A percentile compares a stretch with the other conserved stretches of the same genome.
Conservation (phyloP, 2,113 vertebrate species). For the Polyodon spathula region DNA sequence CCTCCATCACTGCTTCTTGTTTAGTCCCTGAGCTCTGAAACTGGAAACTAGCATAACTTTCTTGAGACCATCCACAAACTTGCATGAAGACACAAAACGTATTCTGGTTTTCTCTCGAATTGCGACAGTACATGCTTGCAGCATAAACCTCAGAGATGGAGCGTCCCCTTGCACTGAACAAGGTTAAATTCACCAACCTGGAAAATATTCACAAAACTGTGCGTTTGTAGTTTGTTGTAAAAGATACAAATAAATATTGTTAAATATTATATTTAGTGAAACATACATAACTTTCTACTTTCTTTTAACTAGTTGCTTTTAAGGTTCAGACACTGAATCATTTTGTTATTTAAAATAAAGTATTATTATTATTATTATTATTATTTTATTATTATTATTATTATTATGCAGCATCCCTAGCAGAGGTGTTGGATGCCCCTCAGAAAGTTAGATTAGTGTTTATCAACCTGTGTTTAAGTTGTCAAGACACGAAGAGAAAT, state of each 20-base stretch:
- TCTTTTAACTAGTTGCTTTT: too few species aligned
- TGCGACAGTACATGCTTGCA: conserved; percentile 3
- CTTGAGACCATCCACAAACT: neutral
- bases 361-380: neutral
- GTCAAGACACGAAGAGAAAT: neutral
- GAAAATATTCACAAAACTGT: neutral
- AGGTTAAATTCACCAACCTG: neutral
- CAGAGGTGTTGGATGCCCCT: neutral
- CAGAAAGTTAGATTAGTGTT: neutral
- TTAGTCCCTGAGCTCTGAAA: neutral
- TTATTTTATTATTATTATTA: too few species aligned
- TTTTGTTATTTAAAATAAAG: neutral
- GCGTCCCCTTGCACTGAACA: neutral
- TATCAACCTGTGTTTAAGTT: neutral
- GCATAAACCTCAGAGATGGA: neutral
- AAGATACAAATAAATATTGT: too few species aligned
- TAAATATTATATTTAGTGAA: too few species aligned
- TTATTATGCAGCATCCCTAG: neutral
- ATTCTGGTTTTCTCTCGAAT: conserved; percentile 27
- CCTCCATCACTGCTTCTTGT: conserved; percentile 1
- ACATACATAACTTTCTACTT: too few species aligned
- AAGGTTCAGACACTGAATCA: neutral
- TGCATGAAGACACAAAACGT: conserved; percentile 32
- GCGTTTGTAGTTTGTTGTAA: too few species aligned
- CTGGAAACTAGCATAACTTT: neutral